A percentile compares a stretch with the other conserved stretches of the same genome.
Conservation (phyloP, 2,113 vertebrate genomes). For the Aphelocoma coerulescens region DNA sequence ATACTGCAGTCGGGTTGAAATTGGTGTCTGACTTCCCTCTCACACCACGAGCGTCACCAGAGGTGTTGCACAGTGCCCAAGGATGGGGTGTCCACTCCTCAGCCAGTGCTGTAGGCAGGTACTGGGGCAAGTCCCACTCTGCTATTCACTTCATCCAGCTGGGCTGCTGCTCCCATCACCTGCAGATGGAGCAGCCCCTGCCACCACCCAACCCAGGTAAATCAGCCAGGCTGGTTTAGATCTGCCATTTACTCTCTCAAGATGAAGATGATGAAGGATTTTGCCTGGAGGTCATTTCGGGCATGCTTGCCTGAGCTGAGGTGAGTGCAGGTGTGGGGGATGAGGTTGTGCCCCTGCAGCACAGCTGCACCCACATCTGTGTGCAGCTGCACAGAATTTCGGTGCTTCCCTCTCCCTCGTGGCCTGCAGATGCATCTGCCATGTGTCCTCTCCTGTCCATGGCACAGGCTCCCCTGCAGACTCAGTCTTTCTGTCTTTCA, state of each 20-base stretch:
- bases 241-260: not conserved
- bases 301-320: not conserved
- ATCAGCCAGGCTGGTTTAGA: not conserved
- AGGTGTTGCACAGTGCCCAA: not conserved
- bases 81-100: no score
- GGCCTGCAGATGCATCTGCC: not conserved
- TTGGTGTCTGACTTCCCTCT: not conserved
- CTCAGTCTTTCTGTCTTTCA: not conserved
- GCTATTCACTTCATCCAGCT: accelerated
- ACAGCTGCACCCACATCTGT: not conserved
- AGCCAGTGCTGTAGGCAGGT: not conserved
- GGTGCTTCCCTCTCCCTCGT: not conserved
- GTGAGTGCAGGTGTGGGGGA: accelerated
- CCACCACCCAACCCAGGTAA: not conserved
- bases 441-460: accelerated
- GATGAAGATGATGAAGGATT: not conserved
- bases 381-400: not conserved
- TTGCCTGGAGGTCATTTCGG: not conserved
- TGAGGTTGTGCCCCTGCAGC: not conserved
- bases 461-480: not conserved
- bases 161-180: not conserved
- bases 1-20: not conserved
- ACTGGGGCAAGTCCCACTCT: accelerated
- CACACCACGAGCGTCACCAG: accelerated
- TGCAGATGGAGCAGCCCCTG: not conserved